phyloP scores from a whole-genome alignment of 1,140 invertebrate species.

The Galleria mellonella region DNA sequence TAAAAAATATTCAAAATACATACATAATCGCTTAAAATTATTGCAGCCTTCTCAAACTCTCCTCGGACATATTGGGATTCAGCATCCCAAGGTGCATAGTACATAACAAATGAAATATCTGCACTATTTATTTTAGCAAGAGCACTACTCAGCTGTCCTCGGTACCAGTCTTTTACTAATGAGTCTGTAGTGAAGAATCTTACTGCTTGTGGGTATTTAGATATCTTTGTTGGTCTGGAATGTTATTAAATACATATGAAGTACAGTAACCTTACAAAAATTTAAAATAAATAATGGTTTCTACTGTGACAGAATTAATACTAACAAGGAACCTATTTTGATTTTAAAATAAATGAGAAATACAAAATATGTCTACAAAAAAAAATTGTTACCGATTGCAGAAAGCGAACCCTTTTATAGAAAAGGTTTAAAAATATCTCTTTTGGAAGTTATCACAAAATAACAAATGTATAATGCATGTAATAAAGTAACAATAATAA shows the following conservation, averaged over 20 bases:
- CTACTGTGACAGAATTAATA: no score
- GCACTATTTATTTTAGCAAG: slow-evolving; percentile 76
- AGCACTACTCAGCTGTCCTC: slow-evolving; percentile 79
- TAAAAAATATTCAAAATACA: slow-evolving; percentile 13
- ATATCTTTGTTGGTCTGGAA: slow-evolving; percentile 80
- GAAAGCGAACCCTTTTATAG: no score
- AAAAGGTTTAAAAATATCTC: no score
- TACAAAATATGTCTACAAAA: no score
- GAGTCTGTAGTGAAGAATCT: slow-evolving; percentile 82
- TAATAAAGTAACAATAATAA: no score
- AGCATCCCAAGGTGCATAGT: slow-evolving; percentile 93
- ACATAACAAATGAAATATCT: slow-evolving; percentile 89
- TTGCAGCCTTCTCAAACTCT: slow-evolving; percentile 84
- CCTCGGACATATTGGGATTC: slow-evolving; percentile 81
- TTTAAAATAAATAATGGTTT: no score
- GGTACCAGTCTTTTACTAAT: slow-evolving; percentile 82
- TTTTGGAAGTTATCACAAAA: no score
- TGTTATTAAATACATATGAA: not conserved
- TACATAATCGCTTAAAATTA: slow-evolving; percentile 82
- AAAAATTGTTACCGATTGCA: no score
- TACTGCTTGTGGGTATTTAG: slow-evolving; percentile 77
- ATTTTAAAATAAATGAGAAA: no score
- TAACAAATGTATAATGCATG: not conserved
- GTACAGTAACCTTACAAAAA: no score
- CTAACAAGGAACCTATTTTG: no score